phyloP scores from a whole-genome alignment of 64 coral and sea anemone genomes.

The Astreopora myriophthalma region DNA sequence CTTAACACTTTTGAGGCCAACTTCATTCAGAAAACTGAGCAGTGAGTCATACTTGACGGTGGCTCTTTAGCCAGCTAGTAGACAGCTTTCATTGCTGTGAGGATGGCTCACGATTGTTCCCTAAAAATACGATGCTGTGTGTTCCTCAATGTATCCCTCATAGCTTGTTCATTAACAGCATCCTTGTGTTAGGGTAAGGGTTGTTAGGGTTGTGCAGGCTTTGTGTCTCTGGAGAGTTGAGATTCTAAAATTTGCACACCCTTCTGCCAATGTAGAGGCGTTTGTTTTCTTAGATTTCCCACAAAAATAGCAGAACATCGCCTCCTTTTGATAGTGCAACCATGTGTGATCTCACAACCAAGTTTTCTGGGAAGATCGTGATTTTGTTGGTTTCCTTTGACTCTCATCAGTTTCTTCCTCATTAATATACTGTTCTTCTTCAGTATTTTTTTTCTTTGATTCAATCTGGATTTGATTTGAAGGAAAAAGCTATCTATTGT shows the following conservation, averaged over 20 bases:
- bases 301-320: slow-evolving; percentile 56
- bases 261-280: slow-evolving; percentile 14
- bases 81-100: slow-evolving; percentile 13
- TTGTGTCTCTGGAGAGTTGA: slow-evolving; percentile 47
- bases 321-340: slow-evolving; percentile 48
- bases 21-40: slow-evolving; percentile 1
- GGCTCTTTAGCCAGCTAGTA: slow-evolving; percentile 6
- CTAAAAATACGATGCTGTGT: background rate
- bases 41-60: background rate
- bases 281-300: slow-evolving; percentile 28
- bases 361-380: slow-evolving; percentile 44
- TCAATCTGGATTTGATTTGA: slow-evolving; percentile 23
- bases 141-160: slow-evolving; percentile 14
- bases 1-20: slow-evolving; percentile 5
- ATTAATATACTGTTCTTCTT: slow-evolving; percentile 30
- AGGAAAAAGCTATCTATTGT: background rate
- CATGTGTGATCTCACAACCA: slow-evolving; percentile 49
- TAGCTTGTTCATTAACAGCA: too few relatives aligned
- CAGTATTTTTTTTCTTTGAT: slow-evolving; percentile 31
- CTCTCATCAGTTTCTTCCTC: slow-evolving; percentile 36
- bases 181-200: slow-evolving; percentile 44
- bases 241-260: slow-evolving; percentile 49
- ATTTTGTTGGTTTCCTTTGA: slow-evolving; percentile 25
- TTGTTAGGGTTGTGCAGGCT: too few relatives aligned
- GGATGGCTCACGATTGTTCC: background rate